Evolutionary conservation across 2,888 invertebrate genomes (phyloP), one percentile per base, ranked within the genome.

Genomic region (Cremastobaeus sp.): DNA sequence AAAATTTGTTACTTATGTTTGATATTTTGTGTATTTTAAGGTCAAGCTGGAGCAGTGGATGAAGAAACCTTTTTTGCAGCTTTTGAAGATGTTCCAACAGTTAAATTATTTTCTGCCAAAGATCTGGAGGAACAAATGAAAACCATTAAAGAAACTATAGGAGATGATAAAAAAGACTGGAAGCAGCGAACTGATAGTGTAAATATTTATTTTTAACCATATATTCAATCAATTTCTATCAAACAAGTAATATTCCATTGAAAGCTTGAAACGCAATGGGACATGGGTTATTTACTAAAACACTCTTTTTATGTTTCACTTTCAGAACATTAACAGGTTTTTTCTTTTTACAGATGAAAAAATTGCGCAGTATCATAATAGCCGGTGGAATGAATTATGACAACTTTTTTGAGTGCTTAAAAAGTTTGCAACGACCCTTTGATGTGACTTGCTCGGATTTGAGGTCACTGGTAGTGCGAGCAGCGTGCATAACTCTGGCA

Each of bases 401-500:
- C 47, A 92, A 92, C 73, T 96, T 98, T 87, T 89, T 90, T 64
- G 91, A 91, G 55, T 92, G 93, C 77, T 89, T 98, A 64, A 94
- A 95, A 84, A 92, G 91, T 74, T 85, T 97, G 66, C 96, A 96
- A 54, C 91, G 93, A 81, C 92, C 96, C 18, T 93, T 97, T 83
- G 92, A 95, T 74, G 91, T 91, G 72, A 93, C 95, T 69, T 91
- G 96, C 77, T 95, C 94, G 89, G 97, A 97, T 88, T 89, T 97
- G 5, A 91, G 97, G 83, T 99, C 98, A 79, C 95, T 95, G 89
- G 96, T 98, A 71, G 98, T 98, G 0, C 91, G 99, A 45, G 99
- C 99, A 88, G 96, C 96, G 0, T 98, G 98, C 85, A 94, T 98
- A 71, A 96, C 98, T 0, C 93, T 98, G 80, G 96, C 98, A 34